These are phyloP conservation scores for Anthoptus insignis DNA, from an alignment of 2,888 invertebrate genomes.

Conservation along the genomic window DNA sequence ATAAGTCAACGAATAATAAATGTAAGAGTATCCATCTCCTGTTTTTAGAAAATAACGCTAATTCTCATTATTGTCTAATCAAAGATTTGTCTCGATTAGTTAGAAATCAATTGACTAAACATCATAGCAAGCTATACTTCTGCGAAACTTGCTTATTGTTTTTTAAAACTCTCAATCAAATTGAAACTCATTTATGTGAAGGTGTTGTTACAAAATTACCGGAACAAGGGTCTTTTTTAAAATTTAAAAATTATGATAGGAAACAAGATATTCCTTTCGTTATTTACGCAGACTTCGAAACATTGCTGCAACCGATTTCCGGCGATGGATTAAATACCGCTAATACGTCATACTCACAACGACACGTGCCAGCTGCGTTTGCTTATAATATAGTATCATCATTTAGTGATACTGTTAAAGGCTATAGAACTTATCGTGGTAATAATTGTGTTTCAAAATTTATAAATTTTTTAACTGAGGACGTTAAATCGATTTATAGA, in stretches of 20 bases:
- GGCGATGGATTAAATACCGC: background rate
- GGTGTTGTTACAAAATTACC: background rate
- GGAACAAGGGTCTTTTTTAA: background rate
- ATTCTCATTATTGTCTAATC: background rate
- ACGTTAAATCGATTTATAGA: background rate
- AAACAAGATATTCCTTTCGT: background rate
- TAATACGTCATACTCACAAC: background rate
- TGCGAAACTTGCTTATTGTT: background rate
- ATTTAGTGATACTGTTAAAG: background rate
- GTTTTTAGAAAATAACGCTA: background rate
- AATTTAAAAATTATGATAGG: background rate
- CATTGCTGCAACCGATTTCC: background rate
- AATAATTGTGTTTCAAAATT: background rate
- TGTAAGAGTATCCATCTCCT: background rate
- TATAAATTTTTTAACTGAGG: background rate
- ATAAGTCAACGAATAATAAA: background rate
- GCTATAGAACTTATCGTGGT: background rate
- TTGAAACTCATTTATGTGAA: background rate
- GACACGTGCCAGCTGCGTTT: background rate
- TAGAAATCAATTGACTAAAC: background rate
- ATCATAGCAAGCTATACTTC: background rate
- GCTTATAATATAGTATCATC: background rate
- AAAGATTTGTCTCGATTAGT: background rate
- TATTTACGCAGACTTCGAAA: background rate
- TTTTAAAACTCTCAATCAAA: background rate